phyloP scores from a whole-genome alignment of 2,113 vertebrate genomes.

The Sphyrna mokarran region DNA sequence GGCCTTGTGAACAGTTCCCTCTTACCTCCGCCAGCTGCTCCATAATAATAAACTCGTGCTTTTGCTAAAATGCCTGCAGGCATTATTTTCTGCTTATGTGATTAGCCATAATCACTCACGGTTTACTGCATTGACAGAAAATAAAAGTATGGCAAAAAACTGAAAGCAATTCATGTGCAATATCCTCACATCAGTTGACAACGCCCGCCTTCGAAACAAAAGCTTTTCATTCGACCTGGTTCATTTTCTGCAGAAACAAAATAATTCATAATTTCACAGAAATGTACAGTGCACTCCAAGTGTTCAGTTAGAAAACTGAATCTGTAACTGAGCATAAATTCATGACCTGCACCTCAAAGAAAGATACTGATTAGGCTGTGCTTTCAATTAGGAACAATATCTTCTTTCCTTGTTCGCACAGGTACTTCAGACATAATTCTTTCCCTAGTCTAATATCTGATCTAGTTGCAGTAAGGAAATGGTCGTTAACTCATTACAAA shows the following conservation, averaged over 20 bases:
- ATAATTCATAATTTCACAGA: neutral
- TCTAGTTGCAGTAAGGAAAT: neutral
- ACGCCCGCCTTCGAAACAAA: neutral
- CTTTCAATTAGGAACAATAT: neutral
- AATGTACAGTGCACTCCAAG: neutral
- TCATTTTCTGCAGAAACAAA: neutral
- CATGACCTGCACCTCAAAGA: neutral
- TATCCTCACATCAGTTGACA: neutral
- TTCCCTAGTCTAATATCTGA: neutral
- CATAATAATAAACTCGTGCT: neutral
- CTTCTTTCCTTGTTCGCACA: neutral
- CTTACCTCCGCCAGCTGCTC: neutral
- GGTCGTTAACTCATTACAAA: neutral
- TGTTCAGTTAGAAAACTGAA: neutral
- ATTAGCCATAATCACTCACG: conserved; percentile 10
- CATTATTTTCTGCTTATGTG: neutral
- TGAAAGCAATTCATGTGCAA: neutral
- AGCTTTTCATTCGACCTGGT: neutral
- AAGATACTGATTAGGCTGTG: neutral
- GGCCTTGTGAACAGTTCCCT: neutral
- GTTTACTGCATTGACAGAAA: neutral
- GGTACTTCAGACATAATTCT: neutral
- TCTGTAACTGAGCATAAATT: neutral
- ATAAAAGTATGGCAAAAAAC: neutral
- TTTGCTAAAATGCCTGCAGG: neutral